These are phyloP conservation scores for Agrypnia vestita DNA, from an alignment of 1,140 invertebrate genomes.

Conservation along the genomic window DNA sequence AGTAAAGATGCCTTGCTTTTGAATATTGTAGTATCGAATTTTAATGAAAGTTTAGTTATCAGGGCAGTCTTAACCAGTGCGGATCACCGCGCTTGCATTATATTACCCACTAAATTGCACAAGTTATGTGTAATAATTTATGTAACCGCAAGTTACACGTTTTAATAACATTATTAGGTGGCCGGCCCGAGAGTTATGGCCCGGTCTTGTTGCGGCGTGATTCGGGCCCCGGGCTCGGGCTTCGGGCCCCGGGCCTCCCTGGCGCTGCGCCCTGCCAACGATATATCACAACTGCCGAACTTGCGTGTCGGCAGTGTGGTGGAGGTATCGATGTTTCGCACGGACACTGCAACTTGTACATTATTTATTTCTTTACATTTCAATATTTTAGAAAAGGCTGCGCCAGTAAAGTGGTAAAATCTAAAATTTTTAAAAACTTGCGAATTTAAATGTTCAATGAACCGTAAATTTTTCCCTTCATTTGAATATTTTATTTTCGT, in stretches of 20 bases:
- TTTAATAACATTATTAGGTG: constrained; percentile 57
- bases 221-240: not conserved
- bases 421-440: too few species aligned
- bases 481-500: too few species aligned
- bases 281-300: constrained; percentile 45
- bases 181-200: constrained; percentile 34
- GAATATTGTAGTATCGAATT: too few species aligned
- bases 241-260: constrained; percentile 11
- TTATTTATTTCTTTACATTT: too few species aligned
- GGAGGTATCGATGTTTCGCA: too few species aligned
- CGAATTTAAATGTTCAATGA: too few species aligned
- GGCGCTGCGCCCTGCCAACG: constrained; percentile 27
- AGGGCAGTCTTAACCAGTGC: constrained; percentile 18
- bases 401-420: too few species aligned
- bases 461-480: too few species aligned
- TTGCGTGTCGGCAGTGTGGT: constrained; percentile 8
- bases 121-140: constrained; percentile 47
- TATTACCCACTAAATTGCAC: constrained; percentile 39
- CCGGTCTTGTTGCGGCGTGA: constrained; percentile 37
- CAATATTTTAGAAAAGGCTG: too few species aligned
- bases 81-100: constrained; percentile 33
- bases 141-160: constrained; percentile 50
- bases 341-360: too few species aligned
- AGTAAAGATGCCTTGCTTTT: too few species aligned
- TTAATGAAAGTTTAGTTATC: not conserved